A percentile compares a stretch with the other conserved stretches of the same genome.
Evolutionary conservation across 2,888 invertebrate species (phyloP).

Genomic region (Chrysomela aeneicollis): DNA sequence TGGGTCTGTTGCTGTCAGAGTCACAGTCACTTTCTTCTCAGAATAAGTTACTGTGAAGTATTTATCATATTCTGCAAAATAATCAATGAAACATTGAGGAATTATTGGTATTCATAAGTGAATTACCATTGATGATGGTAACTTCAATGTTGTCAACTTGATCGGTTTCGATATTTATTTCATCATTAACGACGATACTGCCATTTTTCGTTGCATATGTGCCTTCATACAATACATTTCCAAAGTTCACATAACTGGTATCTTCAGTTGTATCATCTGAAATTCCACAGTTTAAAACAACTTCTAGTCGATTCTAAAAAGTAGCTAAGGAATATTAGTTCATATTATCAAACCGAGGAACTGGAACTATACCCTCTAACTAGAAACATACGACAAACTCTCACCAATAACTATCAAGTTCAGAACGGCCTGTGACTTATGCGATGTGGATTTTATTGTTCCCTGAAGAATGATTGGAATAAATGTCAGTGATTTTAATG

Average conservation of each 20-base stretch:
- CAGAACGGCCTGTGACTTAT: conserved; percentile 11
- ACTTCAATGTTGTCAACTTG: conserved; percentile 18
- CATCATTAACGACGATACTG: conserved; percentile 26
- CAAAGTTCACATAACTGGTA: conserved; percentile 6
- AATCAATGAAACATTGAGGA: not conserved
- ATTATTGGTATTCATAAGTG: too few species aligned
- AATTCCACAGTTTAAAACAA: too few species aligned
- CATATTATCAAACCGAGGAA: conserved; percentile 28
- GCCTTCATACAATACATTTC: conserved; percentile 26
- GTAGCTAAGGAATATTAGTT: too few species aligned
- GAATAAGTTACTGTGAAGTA: not conserved
- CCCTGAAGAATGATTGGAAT: conserved; percentile 18
- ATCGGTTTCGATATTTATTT: conserved; percentile 32
- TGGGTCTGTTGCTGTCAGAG: not conserved
- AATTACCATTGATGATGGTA: conserved; percentile 8
- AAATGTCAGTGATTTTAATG: conserved; percentile 1
- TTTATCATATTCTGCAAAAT: conserved; percentile 11
- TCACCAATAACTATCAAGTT: conserved; percentile 24
- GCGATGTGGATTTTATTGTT: conserved; percentile 13
- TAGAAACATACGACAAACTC: too few species aligned
- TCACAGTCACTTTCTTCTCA: not conserved
- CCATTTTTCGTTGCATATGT: conserved; percentile 31
- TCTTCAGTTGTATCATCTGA: conserved; percentile 13
- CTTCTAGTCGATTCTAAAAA: too few species aligned
- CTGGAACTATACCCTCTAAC: too few species aligned